A percentile compares a stretch with the other conserved stretches of the same genome.
Evolutionary conservation across 2,797 vertebrate genomes (phyloP).

Genomic region (Malurus splendens): DNA sequence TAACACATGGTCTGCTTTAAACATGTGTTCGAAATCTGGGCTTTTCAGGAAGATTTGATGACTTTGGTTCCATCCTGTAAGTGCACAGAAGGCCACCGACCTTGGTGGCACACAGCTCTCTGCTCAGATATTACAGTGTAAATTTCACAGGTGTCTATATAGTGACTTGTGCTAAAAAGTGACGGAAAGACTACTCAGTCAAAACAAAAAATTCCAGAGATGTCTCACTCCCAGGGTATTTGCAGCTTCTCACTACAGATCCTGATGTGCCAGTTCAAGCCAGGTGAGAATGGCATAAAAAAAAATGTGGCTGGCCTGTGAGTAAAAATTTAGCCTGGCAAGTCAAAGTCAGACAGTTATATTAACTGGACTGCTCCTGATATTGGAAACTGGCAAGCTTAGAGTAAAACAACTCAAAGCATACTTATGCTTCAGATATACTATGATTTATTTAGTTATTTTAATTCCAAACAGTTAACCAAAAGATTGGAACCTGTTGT

Average conservation of each 20-base stretch:
- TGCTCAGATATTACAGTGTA: not conserved
- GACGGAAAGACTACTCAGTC: not conserved
- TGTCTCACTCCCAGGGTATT: not conserved
- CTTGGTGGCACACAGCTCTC: not conserved
- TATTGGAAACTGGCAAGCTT: not conserved
- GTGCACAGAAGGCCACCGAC: not conserved
- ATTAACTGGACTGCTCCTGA: not conserved
- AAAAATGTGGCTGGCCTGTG: not conserved
- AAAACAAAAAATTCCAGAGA: not conserved
- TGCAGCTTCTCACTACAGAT: not conserved
- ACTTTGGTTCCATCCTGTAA: not conserved
- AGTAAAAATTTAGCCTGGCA: not conserved
- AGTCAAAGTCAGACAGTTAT: not conserved
- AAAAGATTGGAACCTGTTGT: not conserved
- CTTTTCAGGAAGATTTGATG: not conserved
- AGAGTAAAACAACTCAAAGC: not conserved
- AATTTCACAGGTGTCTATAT: not conserved
- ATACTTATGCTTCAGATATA: not conserved
- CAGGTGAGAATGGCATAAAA: constrained; percentile 17
- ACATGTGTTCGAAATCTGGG: not conserved
- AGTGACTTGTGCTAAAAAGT: not conserved
- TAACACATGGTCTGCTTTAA: not conserved
- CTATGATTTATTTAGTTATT: not conserved
- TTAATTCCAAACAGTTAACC: not conserved
- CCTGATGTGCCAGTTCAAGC: constrained; percentile 23